These are phyloP conservation scores for Nudaria mundana DNA, from an alignment of 2,888 invertebrate species.

Conservation along the genomic window DNA sequence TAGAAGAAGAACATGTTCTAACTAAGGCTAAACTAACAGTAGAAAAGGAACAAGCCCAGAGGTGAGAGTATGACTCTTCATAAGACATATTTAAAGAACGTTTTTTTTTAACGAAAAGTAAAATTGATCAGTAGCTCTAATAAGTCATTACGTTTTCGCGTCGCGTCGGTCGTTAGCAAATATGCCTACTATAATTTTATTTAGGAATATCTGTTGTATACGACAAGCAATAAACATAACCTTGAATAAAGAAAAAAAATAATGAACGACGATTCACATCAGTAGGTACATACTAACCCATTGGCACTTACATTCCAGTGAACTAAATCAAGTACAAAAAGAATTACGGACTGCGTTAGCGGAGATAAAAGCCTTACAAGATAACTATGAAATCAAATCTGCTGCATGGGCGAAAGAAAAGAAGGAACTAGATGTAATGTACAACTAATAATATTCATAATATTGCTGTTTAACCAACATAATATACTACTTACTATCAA, in stretches of 20 bases:
- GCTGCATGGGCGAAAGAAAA: slow-evolving; percentile 88
- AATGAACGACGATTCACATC: too few relatives aligned
- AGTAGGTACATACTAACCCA: too few relatives aligned
- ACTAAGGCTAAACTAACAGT: slow-evolving; percentile 90
- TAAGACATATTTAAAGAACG: neutral
- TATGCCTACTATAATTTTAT: too few relatives aligned
- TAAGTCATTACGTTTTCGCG: too few relatives aligned
- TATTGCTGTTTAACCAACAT: neutral
- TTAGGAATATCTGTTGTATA: too few relatives aligned
- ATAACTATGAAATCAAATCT: slow-evolving; percentile 83
- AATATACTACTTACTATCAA: too few relatives aligned
- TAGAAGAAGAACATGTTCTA: slow-evolving; percentile 92
- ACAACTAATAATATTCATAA: neutral
- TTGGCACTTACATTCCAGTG: slow-evolving; percentile 73
- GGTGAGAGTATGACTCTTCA: slow-evolving; percentile 57
- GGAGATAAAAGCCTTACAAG: slow-evolving; percentile 84
- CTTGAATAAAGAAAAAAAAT: too few relatives aligned
- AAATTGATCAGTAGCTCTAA: too few relatives aligned
- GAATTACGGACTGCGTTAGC: slow-evolving; percentile 82
- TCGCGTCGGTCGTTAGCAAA: too few relatives aligned
- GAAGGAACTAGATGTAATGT: slow-evolving; percentile 82
- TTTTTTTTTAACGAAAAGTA: too few relatives aligned
- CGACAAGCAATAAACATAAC: too few relatives aligned
- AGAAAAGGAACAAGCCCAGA: slow-evolving; percentile 90
- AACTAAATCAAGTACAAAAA: slow-evolving; percentile 81